These are phyloP conservation scores for Sesia bembeciformis DNA, from an alignment of 2,888 invertebrate genomes.

Conservation along the genomic window DNA sequence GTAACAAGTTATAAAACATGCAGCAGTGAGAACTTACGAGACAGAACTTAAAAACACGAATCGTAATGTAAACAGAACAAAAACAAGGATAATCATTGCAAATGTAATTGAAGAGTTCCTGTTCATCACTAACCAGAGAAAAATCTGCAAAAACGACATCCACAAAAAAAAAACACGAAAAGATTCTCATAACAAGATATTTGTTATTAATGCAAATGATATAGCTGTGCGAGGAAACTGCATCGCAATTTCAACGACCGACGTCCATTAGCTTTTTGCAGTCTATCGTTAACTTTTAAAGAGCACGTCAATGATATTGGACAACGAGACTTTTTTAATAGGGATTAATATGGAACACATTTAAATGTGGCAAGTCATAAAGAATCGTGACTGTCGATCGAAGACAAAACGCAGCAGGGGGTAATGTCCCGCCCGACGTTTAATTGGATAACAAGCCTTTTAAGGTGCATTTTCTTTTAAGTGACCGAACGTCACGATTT, in stretches of 20 bases:
- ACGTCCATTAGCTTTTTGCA: not conserved
- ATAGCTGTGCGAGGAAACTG: slow-evolving; percentile 1
- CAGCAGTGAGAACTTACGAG: not conserved
- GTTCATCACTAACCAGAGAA: slow-evolving; percentile 21
- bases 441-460: slow-evolving; percentile 39
- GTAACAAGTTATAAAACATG: not conserved
- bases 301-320: slow-evolving; percentile 1
- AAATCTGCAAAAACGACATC: slow-evolving; percentile 15
- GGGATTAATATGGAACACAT: not conserved
- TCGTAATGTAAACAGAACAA: slow-evolving; percentile 14
- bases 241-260: not conserved
- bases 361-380: slow-evolving; percentile 1
- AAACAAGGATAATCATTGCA: slow-evolving; percentile 19
- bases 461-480: slow-evolving; percentile 33
- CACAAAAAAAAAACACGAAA: slow-evolving; percentile 15
- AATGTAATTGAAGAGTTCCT: slow-evolving; percentile 24
- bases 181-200: slow-evolving; percentile 18
- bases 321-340: slow-evolving; percentile 6
- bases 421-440: slow-evolving; percentile 24
- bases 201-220: slow-evolving; percentile 19
- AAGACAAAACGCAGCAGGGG: slow-evolving; percentile 32
- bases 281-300: not conserved
- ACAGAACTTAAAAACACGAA: slow-evolving; percentile 12
- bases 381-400: slow-evolving; percentile 28
- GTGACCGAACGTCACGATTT: slow-evolving; percentile 35